Base-by-base conservation (phyloP, 2,888 invertebrate species). In the Nemoura dubitans region DNA sequence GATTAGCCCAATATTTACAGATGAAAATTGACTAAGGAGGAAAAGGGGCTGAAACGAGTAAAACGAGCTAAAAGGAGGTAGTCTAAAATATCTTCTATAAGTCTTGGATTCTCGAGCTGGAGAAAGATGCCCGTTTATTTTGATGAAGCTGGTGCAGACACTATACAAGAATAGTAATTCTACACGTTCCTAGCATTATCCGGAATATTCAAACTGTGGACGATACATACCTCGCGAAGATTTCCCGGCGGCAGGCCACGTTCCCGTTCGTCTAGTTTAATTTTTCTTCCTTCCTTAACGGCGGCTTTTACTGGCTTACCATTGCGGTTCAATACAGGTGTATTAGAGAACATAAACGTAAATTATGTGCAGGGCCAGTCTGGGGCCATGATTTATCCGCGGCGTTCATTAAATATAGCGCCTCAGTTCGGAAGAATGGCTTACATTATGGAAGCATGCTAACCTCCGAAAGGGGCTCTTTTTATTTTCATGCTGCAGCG, bases 1-100 rank as follows among this genome's bases (percentile, higher is more conserved):
- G 91, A 91, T 92, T 91, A 92, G 90, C 90, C 90, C 91, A 91
- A 91, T 92, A 91, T 92, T 92, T 92, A 91, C 91, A 90, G 90
- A 92, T 91, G 91, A 91, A 92, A 92, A 92, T 92, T 92, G 92
- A 91, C 91, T 91, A 90, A 85, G 87, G 86, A 87, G 88, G 87
- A 85, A 87, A 87, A 87, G 85, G 59, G 86, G 86, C 80, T 59
- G 59, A 84, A 84, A 84, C 26, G 84, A 76, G 84, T 83, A 84
- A 84, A 84, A 84, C 59, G 84, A 84, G 59, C 29, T 76, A 83
- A 83, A 83, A 83, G 83, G 42, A 26, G 83, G 42, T 78, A 81
- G 81, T 81, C 81, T 81, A 29, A 28, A 81, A 81, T 81, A 28
- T 81, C 30, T 30, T 81, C 29, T 10, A 59, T 59, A 59, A 59